Evolutionary conservation across 2,888 invertebrate genomes (phyloP), one percentile per base, ranked within the genome.

Genomic region (Minunthozetes semirufus): DNA sequence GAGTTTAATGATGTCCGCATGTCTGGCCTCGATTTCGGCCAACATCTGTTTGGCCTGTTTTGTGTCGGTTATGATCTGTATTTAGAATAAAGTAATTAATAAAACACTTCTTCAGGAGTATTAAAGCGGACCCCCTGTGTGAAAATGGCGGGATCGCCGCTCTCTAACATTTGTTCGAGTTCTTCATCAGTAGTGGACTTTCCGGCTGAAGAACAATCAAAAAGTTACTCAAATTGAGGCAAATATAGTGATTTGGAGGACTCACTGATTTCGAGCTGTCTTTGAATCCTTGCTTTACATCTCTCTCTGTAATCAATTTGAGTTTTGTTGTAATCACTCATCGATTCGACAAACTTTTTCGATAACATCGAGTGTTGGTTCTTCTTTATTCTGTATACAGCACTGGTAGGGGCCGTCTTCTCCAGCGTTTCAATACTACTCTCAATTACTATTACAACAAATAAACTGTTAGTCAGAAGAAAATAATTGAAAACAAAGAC

Each of bases 251-350:
- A 33, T 48, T 1, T 15, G 11, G n/a, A 46, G 33, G 33, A 85
- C 89, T 87, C 86, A 93, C 92, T 98, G 85, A 99, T 99, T 88
- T 99, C 98, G 82, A 99, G 87, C 87, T 99, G 99, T 85, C 99
- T 89, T 84, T 94, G 93, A 90, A 99, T 99, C 87, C 98, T 90
- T 79, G 92, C 96, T 89, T 99, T 99, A 90, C 99, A 99, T 82
- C 97, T 88, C 85, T 99, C 98, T 86, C 99, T 88, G 87, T 99
- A 99, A 87, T 99, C 98, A 82, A 98, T 97, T 87, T 99, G 99
- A 83, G 98, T 98, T 85, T 96, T 91, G 87, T 99, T 99, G 87
- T 99, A 99, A 87, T 99, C 98, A 82, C 97, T 99, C 99, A 99
- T 99, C 82, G 98, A 98, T 86, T 99, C 98, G 81, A 99, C 98